phyloP scores from a whole-genome alignment of 2,888 invertebrate species.

The Celastrina argiolus region DNA sequence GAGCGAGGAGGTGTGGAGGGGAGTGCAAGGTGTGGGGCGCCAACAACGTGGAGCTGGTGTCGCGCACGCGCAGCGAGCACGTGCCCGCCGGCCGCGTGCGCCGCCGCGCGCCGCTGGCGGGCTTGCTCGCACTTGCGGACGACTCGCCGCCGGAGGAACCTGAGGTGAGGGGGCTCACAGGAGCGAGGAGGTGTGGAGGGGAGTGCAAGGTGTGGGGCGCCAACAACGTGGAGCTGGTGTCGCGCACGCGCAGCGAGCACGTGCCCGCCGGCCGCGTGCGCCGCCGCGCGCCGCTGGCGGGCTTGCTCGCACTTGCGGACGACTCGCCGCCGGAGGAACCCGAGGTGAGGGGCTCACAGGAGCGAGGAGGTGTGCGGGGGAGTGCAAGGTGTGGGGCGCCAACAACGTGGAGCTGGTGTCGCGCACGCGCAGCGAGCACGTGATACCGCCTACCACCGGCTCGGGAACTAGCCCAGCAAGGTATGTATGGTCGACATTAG shows the following conservation, averaged over 20 bases:
- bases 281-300: constrained; percentile 84
- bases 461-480: too few relatives aligned
- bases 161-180: constrained; percentile 80
- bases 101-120: constrained; percentile 84
- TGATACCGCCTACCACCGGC: constrained; percentile 83
- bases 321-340: constrained; percentile 32
- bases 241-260: constrained; percentile 96
- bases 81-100: constrained; percentile 79
- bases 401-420: constrained; percentile 98
- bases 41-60: constrained; percentile 97
- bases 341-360: too few relatives aligned
- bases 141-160: constrained; percentile 32
- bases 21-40: too few relatives aligned
- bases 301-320: constrained; percentile 87
- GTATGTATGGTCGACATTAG: too few relatives aligned
- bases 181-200: constrained; percentile 90
- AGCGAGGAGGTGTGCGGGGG: too few relatives aligned
- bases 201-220: constrained; percentile 97
- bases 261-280: constrained; percentile 79
- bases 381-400: too few relatives aligned
- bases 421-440: constrained; percentile 94
- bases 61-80: constrained; percentile 96
- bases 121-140: constrained; percentile 87
- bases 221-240: constrained; percentile 97
- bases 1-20: too few relatives aligned